These are phyloP conservation scores for Tamandua tetradactyla DNA, from an alignment of 2,797 vertebrate genomes.

Conservation along the genomic window DNA sequence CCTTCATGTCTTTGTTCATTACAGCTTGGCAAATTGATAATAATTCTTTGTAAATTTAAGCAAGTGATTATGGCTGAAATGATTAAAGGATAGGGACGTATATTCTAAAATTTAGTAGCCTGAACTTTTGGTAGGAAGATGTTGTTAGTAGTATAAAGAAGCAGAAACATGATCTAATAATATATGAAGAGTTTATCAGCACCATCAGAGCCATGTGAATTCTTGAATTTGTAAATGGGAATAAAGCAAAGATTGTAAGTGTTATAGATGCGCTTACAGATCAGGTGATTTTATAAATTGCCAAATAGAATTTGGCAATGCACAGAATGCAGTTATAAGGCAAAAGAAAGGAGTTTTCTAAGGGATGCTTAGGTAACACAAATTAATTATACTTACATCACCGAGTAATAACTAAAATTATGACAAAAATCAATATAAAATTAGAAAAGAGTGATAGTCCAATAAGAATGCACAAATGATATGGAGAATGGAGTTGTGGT, in stretches of 20 bases:
- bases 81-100: background rate
- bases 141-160: background rate
- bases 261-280: background rate
- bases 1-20: background rate
- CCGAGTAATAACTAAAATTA: background rate
- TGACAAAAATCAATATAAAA: background rate
- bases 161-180: background rate
- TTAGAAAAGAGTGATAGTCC: background rate
- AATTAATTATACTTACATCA: background rate
- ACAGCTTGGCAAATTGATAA: background rate
- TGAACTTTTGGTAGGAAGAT: background rate
- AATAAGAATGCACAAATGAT: background rate
- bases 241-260: background rate
- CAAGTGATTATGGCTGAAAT: background rate
- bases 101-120: background rate
- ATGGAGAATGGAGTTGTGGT: background rate
- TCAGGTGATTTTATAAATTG: background rate
- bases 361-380: background rate
- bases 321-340: background rate
- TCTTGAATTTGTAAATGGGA: background rate
- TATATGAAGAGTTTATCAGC: background rate
- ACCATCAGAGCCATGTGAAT: background rate
- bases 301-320: background rate
- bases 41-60: background rate
- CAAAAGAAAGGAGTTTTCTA: background rate